These are phyloP conservation scores for Sciaenops ocellatus DNA, from an alignment of 2,797 vertebrate species.

Conservation along the genomic window DNA sequence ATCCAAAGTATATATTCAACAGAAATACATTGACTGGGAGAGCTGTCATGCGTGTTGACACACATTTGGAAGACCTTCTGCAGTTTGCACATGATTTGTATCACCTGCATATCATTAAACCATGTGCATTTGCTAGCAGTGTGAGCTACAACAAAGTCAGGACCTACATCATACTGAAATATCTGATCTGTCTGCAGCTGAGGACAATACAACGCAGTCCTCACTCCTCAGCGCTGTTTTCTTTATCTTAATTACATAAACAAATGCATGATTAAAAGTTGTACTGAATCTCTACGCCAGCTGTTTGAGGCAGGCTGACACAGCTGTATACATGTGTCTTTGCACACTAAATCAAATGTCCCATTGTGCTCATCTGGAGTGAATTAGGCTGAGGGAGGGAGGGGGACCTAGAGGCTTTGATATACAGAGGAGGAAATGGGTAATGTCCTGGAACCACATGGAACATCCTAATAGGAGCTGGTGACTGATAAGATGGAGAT, in stretches of 20 bases:
- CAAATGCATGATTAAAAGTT: constrained; percentile 85
- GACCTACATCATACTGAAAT: constrained; percentile 70
- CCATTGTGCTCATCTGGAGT: constrained; percentile 86
- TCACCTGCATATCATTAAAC: constrained; percentile 80
- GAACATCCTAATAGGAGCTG: constrained; percentile 82
- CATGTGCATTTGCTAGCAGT: constrained; percentile 57
- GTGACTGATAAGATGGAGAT: constrained; percentile 81
- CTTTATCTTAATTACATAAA: constrained; percentile 81
- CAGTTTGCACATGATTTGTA: constrained; percentile 78
- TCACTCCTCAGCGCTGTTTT: constrained; percentile 36
- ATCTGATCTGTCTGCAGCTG: constrained; percentile 67
- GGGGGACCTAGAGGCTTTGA: constrained; percentile 75
- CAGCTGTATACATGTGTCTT: constrained; percentile 86
- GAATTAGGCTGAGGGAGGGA: constrained; percentile 76
- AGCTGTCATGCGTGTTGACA: constrained; percentile 73
- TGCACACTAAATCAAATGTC: constrained; percentile 85
- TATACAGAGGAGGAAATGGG: constrained; percentile 85
- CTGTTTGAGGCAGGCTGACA: constrained; percentile 80
- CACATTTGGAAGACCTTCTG: constrained; percentile 76
- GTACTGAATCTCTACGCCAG: constrained; percentile 72
- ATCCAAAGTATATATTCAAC: constrained; percentile 73
- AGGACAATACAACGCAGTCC: constrained; percentile 59
- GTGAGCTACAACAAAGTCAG: constrained; percentile 64
- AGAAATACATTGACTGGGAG: constrained; percentile 68
- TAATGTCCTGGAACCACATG: constrained; percentile 86